Conservation (phyloP, 2,113 vertebrate genomes). For the Pyxicephalus adspersus region DNA sequence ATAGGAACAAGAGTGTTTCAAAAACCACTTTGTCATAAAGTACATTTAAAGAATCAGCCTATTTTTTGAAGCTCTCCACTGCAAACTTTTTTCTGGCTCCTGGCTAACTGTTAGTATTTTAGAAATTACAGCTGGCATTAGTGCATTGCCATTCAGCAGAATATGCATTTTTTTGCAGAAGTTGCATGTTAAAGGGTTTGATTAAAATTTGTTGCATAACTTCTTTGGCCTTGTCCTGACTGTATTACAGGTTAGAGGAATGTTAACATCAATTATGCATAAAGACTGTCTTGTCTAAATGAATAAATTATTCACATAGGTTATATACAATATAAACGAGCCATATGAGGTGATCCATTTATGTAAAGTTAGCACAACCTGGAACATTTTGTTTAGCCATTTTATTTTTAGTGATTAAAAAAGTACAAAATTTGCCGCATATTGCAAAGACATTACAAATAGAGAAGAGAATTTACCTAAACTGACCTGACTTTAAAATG, state of each 20-base stretch:
- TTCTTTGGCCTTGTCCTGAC: background rate
- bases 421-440: too few relatives aligned
- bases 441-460: too few relatives aligned
- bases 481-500: too few relatives aligned
- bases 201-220: background rate
- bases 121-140: slow-evolving; percentile 27
- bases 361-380: too few relatives aligned
- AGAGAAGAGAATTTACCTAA: too few relatives aligned
- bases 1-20: background rate
- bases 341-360: too few relatives aligned
- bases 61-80: slow-evolving; percentile 35
- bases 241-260: background rate
- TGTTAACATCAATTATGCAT: slow-evolving; percentile 3
- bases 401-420: too few relatives aligned
- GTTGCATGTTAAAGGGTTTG: background rate
- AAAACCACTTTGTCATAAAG: slow-evolving; percentile 14
- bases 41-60: slow-evolving; percentile 9
- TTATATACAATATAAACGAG: too few relatives aligned
- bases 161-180: slow-evolving; percentile 26
- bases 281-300: background rate
- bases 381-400: too few relatives aligned
- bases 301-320: background rate
- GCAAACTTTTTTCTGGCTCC: slow-evolving; percentile 12
- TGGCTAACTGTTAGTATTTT: slow-evolving; percentile 19
- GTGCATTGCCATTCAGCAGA: slow-evolving; percentile 18